Evolutionary conservation across 2,888 invertebrate genomes (phyloP).

Genomic region (Scaptomyza flava): DNA sequence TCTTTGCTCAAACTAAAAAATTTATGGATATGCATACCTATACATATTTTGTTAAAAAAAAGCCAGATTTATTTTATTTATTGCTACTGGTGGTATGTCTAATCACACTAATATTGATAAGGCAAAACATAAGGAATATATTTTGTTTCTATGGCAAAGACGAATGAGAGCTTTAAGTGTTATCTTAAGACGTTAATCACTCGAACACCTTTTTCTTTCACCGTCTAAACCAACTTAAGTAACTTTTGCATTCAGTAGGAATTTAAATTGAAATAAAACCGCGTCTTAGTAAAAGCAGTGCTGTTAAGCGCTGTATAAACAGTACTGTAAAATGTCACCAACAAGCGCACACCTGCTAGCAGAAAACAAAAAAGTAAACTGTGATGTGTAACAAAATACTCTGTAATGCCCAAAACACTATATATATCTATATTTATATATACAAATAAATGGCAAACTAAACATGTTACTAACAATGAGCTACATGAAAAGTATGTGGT

Average conservation of each 20-base stretch:
- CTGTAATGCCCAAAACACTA: not conserved
- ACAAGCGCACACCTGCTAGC: conserved; percentile 50
- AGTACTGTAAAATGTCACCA: conserved; percentile 37
- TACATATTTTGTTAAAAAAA: no score
- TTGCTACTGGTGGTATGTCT: not conserved
- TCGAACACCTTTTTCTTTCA: not conserved
- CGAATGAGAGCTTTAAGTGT: not conserved
- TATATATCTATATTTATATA: no score
- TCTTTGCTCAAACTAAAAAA: not conserved
- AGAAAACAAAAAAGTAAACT: not conserved
- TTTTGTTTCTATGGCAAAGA: not conserved
- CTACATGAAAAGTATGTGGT: no score
- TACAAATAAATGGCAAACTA: no score
- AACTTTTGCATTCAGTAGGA: not conserved
- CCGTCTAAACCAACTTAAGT: not conserved
- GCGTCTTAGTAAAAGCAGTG: conserved; percentile 34
- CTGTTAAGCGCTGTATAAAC: conserved; percentile 2
- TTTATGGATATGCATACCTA: no score
- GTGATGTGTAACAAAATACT: conserved; percentile 20
- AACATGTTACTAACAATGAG: not conserved
- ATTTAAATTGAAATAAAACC: conserved; percentile 5
- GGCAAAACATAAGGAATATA: not conserved
- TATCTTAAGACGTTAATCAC: not conserved
- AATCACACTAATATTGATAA: not conserved
- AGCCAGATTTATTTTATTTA: no score